phyloP scores from a whole-genome alignment of 2,888 invertebrate genomes.

The Noctuana brunneofusca region DNA sequence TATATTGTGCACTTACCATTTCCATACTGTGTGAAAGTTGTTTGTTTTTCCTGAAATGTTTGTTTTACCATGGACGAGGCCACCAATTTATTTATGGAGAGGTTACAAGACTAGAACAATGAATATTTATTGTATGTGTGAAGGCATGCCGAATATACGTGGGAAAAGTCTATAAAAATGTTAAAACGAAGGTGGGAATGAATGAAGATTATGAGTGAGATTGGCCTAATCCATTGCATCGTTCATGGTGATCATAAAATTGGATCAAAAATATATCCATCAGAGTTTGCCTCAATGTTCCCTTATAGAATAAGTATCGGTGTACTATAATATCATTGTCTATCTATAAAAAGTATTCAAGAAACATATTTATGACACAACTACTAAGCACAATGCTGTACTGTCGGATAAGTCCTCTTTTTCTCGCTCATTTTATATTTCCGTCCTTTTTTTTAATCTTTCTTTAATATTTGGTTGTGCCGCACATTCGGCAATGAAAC shows the following conservation, averaged over 20 bases:
- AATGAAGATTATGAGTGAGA: conserved; percentile 1
- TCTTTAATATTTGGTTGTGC: conserved; percentile 33
- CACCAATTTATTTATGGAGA: conserved; percentile 7
- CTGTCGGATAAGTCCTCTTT: conserved; percentile 35
- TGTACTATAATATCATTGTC: conserved; percentile 28
- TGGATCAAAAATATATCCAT: background rate
- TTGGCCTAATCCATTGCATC: conserved; percentile 6
- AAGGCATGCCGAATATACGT: background rate
- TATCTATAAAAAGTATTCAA: conserved; percentile 31
- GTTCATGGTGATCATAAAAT: background rate
- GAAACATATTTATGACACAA: conserved; percentile 30
- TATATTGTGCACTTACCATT: background rate
- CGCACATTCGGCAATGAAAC: conserved; percentile 23
- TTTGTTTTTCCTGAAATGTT: conserved; percentile 4
- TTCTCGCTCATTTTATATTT: conserved; percentile 35
- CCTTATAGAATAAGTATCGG: conserved; percentile 11
- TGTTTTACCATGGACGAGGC: background rate
- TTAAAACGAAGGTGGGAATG: background rate
- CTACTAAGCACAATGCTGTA: conserved; percentile 35
- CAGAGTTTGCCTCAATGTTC: conserved; percentile 27
- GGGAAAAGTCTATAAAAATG: background rate
- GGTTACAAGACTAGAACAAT: conserved; percentile 11
- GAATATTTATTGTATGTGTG: conserved; percentile 10
- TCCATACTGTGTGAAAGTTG: background rate
- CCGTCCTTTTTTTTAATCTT: conserved; percentile 34